Conservation (phyloP, 2,888 invertebrate genomes). For the Antitype chi region DNA sequence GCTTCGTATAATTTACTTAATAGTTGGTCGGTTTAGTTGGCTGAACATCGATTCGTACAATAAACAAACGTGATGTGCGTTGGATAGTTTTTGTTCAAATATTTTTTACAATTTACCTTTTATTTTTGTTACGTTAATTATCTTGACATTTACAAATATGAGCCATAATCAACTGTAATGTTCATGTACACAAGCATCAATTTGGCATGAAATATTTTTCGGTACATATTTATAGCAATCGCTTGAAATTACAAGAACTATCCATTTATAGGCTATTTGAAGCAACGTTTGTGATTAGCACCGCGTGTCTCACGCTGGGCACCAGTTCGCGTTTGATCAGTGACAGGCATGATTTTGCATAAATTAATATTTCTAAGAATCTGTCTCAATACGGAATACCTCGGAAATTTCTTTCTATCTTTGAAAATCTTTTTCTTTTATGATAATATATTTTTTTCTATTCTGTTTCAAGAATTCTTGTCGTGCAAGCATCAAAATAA, state of each 20-base stretch:
- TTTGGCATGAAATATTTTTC: slow-evolving; percentile 42
- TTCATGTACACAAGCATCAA: slow-evolving; percentile 31
- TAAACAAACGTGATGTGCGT: slow-evolving; percentile 41
- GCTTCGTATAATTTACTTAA: slow-evolving; percentile 34
- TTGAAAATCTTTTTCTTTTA: background rate
- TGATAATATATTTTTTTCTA: background rate
- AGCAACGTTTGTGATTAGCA: slow-evolving; percentile 64
- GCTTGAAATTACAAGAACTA: slow-evolving; percentile 51
- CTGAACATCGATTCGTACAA: slow-evolving; percentile 45
- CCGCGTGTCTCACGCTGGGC: slow-evolving; percentile 75
- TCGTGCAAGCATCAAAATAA: background rate
- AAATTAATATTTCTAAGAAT: background rate
- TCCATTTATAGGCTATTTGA: slow-evolving; percentile 45
- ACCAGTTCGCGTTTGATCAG: slow-evolving; percentile 50
- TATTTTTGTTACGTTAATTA: slow-evolving; percentile 26
- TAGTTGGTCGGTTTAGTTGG: slow-evolving; percentile 46
- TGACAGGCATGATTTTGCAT: slow-evolving; percentile 14
- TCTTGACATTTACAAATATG: slow-evolving; percentile 38
- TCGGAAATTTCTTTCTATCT: background rate
- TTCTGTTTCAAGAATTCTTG: background rate
- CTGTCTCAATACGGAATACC: background rate
- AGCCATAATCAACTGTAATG: slow-evolving; percentile 36
- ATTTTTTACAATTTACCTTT: slow-evolving; percentile 50
- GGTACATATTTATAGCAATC: slow-evolving; percentile 36
- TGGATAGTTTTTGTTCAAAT: slow-evolving; percentile 59